Evolutionary conservation across 2,113 vertebrate species (phyloP).

Genomic region (Sinocyclocheilus maitianheensis): DNA sequence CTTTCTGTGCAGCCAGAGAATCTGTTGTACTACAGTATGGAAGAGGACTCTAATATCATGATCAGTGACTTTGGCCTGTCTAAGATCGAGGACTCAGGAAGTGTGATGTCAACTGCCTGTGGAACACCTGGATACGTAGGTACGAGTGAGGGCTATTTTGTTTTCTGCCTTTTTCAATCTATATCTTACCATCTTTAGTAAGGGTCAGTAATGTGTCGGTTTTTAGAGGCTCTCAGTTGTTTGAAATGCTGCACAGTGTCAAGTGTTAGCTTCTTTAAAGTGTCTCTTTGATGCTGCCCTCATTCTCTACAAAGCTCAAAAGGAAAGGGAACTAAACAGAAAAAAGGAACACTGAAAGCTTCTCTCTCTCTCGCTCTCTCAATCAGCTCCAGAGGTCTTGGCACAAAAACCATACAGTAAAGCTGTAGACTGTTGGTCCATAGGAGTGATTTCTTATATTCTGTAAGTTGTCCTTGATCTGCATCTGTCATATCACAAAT

Average conservation of each 20-base stretch:
- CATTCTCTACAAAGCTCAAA: slow-evolving; percentile 48
- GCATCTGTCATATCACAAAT: not conserved
- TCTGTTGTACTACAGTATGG: slow-evolving; percentile 85
- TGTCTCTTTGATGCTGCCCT: slow-evolving; percentile 60
- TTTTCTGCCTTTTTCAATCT: slow-evolving; percentile 15
- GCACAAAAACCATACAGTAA: slow-evolving; percentile 99
- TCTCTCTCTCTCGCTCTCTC: slow-evolving; percentile 12
- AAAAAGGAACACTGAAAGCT: slow-evolving; percentile 3
- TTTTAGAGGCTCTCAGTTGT: slow-evolving; percentile 44
- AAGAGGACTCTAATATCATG: slow-evolving; percentile 90
- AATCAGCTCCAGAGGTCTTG: slow-evolving; percentile 90
- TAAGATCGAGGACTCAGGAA: slow-evolving; percentile 83
- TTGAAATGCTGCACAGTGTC: slow-evolving; percentile 57
- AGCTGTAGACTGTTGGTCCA: slow-evolving; percentile 98
- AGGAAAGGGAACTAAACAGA: slow-evolving; percentile 57
- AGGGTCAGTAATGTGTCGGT: not conserved
- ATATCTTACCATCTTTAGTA: slow-evolving; percentile 45
- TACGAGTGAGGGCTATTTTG: slow-evolving; percentile 61
- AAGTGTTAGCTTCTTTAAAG: slow-evolving; percentile 65
- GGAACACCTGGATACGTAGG: slow-evolving; percentile 87
- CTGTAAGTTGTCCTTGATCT: slow-evolving; percentile 78
- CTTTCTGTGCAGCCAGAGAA: slow-evolving; percentile 81
- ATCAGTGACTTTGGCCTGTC: slow-evolving; percentile 88
- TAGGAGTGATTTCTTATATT: slow-evolving; percentile 96
- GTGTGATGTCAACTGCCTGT: slow-evolving; percentile 83